These are phyloP conservation scores for Brachionus angularis DNA, from an alignment of 1,140 invertebrate genomes.

Conservation along the genomic window DNA sequence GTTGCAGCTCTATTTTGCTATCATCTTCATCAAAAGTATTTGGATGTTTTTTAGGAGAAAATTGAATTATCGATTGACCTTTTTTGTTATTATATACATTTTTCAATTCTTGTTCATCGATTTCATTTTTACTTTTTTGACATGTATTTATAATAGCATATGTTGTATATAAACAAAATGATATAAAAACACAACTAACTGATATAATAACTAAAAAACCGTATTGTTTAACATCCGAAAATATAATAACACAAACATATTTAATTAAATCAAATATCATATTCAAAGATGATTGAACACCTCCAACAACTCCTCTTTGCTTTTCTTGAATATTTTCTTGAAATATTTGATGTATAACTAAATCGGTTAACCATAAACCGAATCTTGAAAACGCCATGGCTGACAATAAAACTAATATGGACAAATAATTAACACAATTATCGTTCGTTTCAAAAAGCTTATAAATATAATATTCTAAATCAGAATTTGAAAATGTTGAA, in stretches of 20 bases:
- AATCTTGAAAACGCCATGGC: constrained; percentile 38
- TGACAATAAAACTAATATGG: constrained; percentile 12
- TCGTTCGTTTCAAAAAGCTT: no score
- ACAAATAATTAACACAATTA: constrained; percentile 2
- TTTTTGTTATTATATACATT: no score
- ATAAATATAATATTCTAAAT: no score
- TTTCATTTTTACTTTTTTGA: neutral
- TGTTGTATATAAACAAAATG: neutral
- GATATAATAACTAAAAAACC: constrained; percentile 40
- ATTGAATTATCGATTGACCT: no score
- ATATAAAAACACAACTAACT: constrained; percentile 4
- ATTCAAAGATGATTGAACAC: constrained; percentile 40
- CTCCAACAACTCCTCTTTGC: constrained; percentile 22
- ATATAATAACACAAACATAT: constrained; percentile 14
- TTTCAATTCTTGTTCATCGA: neutral
- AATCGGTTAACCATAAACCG: constrained; percentile 41
- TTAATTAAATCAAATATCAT: constrained; percentile 33
- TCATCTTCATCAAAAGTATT: no score
- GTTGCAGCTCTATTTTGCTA: no score
- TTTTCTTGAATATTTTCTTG: constrained; percentile 31
- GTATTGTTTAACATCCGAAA: neutral
- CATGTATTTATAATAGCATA: neutral
- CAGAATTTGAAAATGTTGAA: no score
- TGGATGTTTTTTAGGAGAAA: no score
- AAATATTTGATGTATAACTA: constrained; percentile 39